Evolutionary conservation across 2,797 vertebrate species (phyloP), one percentile per base, ranked within the genome.

Genomic region (Rhinichthys osculus): DNA sequence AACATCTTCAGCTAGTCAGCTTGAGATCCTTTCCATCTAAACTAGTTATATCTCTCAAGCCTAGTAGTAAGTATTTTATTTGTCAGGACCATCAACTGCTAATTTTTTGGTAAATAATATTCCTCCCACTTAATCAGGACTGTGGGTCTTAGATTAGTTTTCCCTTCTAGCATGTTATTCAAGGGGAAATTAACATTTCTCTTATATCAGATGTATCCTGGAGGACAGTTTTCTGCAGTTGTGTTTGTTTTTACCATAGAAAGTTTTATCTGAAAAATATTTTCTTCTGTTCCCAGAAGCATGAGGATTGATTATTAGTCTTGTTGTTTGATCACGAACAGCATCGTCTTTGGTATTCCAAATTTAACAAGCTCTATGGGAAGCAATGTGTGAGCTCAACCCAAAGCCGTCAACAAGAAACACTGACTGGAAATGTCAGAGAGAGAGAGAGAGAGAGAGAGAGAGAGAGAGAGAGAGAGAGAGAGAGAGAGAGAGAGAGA

Each of bases 351-450:
- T 83, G 70, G 77, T 85, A 72, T 85, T 82, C 82, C 54, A 14
- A 27, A 33, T 82, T 42, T 83, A 87, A 87, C 74, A 74, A 81
- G 83, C 52, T 47, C 52, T 35, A 76, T 59, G 73, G 77, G 82
- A 66, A 84, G 73, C 54, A 14, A 23, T 1, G n/a, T 72, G 59
- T 40, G 27, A 21, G 54, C 54, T 74, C 71, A 74, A 52, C n/a
- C 70, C 35, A 50, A 44, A 86, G 69, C 33, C 13, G 33, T 17
- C 69, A 62, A 66, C 73, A 66, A 27, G 3, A 79, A 52, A 78
- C 42, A 23, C 17, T 76, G 38, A 50, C 50, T 54, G 44, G 44
- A 82, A 86, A 76, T 78, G 85, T 64, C 77, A 73, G 40, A 57
- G 11, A 73, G 1, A 14, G 3, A 64, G n/a, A 57, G 54, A 57